Evolutionary conservation across 2,113 vertebrate species (phyloP).

Genomic region (Phaethon lepturus): DNA sequence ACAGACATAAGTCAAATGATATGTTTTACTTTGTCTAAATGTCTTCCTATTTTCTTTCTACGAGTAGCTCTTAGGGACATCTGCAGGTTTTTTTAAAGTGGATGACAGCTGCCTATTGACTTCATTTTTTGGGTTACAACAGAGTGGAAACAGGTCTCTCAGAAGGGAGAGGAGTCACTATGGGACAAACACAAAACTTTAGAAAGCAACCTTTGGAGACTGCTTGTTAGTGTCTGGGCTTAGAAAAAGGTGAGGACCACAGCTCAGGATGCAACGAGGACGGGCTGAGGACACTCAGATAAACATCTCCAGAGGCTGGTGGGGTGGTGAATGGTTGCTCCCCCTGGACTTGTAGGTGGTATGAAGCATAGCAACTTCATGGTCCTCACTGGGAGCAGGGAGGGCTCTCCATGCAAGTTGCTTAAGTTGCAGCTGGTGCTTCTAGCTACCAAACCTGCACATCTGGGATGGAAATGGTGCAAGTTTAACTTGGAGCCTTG

Average conservation of each 20-base stretch:
- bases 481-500: background rate
- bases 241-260: background rate
- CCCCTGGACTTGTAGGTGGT: rapidly evolving
- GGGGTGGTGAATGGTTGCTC: background rate
- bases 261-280: background rate
- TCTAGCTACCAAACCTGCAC: background rate
- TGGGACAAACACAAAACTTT: background rate
- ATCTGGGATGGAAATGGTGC: background rate
- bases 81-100: background rate
- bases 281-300: background rate
- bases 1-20: background rate
- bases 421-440: too few relatives aligned
- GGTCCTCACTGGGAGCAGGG: background rate
- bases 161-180: background rate
- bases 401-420: rapidly evolving
- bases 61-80: background rate
- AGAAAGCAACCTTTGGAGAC: background rate
- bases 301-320: background rate
- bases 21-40: background rate
- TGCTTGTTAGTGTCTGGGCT: background rate
- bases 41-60: background rate
- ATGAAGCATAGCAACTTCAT: background rate
- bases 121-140: background rate
- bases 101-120: rapidly evolving
- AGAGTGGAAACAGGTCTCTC: background rate